Percentiles rank a stretch among this genome's conserved stretches.
phyloP scores from a whole-genome alignment of 2,797 vertebrate genomes.

The Alosa sapidissima region DNA sequence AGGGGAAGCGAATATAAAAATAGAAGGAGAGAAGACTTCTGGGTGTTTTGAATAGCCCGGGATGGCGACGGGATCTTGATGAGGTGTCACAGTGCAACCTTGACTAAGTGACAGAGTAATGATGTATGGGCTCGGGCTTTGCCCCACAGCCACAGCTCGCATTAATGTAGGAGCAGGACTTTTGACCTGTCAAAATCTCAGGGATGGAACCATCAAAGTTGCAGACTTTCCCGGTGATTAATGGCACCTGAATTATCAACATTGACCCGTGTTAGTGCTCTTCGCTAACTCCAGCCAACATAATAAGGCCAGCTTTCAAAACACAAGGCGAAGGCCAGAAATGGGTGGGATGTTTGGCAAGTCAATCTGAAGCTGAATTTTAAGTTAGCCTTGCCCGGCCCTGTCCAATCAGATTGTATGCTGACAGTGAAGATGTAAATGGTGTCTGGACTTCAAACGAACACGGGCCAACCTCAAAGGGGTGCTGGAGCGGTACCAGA shows the following conservation, averaged over 20 bases:
- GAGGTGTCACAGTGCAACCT: slow-evolving; percentile 38
- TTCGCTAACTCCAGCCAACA: slow-evolving; percentile 9
- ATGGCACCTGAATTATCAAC: slow-evolving; percentile 10
- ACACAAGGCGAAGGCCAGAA: slow-evolving; percentile 13
- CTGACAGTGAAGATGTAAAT: slow-evolving; percentile 11
- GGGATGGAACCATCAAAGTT: slow-evolving; percentile 37
- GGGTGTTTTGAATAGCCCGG: not conserved
- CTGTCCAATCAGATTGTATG: slow-evolving; percentile 12
- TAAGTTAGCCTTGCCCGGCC: slow-evolving; percentile 3
- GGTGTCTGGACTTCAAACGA: not conserved
- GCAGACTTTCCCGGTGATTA: slow-evolving; percentile 2
- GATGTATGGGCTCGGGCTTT: slow-evolving; percentile 35
- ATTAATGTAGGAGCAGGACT: slow-evolving; percentile 6
- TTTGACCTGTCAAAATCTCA: slow-evolving; percentile 40
- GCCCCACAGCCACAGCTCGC: slow-evolving; percentile 33
- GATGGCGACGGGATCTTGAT: slow-evolving; percentile 32
- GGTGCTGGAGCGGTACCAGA: not conserved
- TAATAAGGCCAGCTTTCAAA: slow-evolving; percentile 19
- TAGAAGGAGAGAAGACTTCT: not conserved
- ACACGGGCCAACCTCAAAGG: not conserved
- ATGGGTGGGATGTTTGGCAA: not conserved
- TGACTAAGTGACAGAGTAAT: slow-evolving; percentile 44
- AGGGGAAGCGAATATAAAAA: not conserved
- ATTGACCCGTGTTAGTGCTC: not conserved
- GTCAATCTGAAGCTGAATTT: slow-evolving; percentile 17